These are phyloP conservation scores for Prietella phreatophila DNA, from an alignment of 2,113 vertebrate species.

Conservation along the genomic window DNA sequence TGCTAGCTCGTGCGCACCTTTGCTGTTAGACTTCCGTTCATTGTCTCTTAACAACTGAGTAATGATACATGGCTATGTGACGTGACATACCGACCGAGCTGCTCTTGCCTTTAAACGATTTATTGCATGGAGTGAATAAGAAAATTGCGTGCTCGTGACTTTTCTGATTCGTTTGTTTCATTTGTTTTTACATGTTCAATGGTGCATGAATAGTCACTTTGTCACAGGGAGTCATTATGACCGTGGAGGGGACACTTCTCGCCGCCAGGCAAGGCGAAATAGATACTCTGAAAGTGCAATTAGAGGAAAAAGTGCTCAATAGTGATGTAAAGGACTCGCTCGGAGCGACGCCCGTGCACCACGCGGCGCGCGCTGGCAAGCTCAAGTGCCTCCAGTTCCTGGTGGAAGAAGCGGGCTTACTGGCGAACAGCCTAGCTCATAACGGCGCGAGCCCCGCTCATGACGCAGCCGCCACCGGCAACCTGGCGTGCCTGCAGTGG, in stretches of 20 bases:
- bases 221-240: slow-evolving; percentile 66
- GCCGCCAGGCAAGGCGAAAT: slow-evolving; percentile 85
- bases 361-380: slow-evolving; percentile 85
- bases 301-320: slow-evolving; percentile 69
- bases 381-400: slow-evolving; percentile 83
- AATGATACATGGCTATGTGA: background rate
- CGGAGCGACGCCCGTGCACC: slow-evolving; percentile 85
- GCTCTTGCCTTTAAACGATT: background rate
- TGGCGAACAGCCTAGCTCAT: slow-evolving; percentile 74
- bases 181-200: background rate
- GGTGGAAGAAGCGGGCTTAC: slow-evolving; percentile 81
- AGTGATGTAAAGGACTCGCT: slow-evolving; percentile 76
- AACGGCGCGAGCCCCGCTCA: slow-evolving; percentile 91
- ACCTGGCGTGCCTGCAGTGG: slow-evolving; percentile 90
- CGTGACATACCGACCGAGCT: background rate
- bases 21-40: background rate
- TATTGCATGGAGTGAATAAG: background rate
- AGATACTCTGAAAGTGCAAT: slow-evolving; percentile 73
- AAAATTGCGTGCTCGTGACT: background rate
- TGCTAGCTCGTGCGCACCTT: background rate
- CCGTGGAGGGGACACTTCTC: slow-evolving; percentile 77
- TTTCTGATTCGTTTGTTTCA: background rate
- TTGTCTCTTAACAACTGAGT: background rate
- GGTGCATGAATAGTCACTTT: slow-evolving; percentile 20
- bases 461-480: slow-evolving; percentile 92